Evolutionary conservation across 2,888 invertebrate species (phyloP).

Genomic region (Aleiodes alternator): DNA sequence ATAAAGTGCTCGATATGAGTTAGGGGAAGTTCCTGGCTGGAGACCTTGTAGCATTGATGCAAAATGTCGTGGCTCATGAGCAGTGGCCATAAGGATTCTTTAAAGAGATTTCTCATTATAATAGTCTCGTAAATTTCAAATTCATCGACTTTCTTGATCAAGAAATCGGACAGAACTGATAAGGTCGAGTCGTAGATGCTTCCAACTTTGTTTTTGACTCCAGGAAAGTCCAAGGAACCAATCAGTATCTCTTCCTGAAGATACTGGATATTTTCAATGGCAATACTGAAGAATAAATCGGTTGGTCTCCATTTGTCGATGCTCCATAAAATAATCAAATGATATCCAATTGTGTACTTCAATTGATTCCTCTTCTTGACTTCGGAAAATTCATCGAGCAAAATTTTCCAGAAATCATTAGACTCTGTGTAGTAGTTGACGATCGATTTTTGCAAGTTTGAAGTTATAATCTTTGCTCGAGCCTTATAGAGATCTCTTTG

Average conservation of each 20-base stretch:
- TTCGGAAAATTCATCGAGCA: not conserved
- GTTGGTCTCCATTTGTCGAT: not conserved
- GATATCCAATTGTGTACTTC: slow-evolving; percentile 34
- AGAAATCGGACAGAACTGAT: slow-evolving; percentile 56
- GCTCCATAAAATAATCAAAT: slow-evolving; percentile 6
- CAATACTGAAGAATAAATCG: slow-evolving; percentile 29
- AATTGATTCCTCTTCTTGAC: slow-evolving; percentile 14
- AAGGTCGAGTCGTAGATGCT: slow-evolving; percentile 66
- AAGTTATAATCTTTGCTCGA: slow-evolving; percentile 2
- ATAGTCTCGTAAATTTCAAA: slow-evolving; percentile 61
- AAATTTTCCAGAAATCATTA: slow-evolving; percentile 9
- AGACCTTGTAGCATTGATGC: slow-evolving; percentile 63
- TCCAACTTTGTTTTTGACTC: slow-evolving; percentile 57
- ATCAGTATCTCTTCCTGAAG: slow-evolving; percentile 55
- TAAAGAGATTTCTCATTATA: slow-evolving; percentile 67
- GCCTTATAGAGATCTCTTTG: slow-evolving; percentile 8
- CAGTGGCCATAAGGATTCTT: slow-evolving; percentile 64
- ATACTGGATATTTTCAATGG: slow-evolving; percentile 33
- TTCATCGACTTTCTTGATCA: slow-evolving; percentile 60
- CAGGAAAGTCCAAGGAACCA: slow-evolving; percentile 62
- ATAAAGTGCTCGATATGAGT: slow-evolving; percentile 65
- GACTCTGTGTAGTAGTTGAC: not conserved
- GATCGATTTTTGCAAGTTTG: not conserved
- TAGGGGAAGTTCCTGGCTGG: slow-evolving; percentile 58
- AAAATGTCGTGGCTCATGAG: slow-evolving; percentile 67